phyloP scores from a whole-genome alignment of 2,888 invertebrate species.

The Platycheirus rosarum region DNA sequence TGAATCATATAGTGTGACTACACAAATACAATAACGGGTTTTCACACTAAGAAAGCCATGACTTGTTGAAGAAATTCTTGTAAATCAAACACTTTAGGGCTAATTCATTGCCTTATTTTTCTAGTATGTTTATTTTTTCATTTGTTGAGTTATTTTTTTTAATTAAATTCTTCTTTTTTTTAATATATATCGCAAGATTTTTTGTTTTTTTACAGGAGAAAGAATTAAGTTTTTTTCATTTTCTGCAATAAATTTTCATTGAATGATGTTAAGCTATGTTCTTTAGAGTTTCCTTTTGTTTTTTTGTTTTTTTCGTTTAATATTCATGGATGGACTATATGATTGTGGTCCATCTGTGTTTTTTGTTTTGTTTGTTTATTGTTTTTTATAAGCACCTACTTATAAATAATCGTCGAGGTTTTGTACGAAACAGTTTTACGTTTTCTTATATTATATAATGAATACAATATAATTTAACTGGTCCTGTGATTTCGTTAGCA shows the following conservation, averaged over 20 bases:
- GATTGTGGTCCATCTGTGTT: slow-evolving; percentile 56
- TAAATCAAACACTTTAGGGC: no score
- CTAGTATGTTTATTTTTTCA: no score
- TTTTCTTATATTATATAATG: slow-evolving; percentile 71
- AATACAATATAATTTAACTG: slow-evolving; percentile 72
- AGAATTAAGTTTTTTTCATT: no score
- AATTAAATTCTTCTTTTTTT: no score
- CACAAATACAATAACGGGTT: background rate
- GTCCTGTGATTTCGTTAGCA: slow-evolving; percentile 72
- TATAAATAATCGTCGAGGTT: slow-evolving; percentile 71
- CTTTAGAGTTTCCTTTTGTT: slow-evolving; percentile 11
- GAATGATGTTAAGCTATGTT: slow-evolving; percentile 19
- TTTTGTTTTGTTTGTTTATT: slow-evolving; percentile 18
- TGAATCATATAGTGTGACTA: no score
- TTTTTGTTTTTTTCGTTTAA: slow-evolving; percentile 20
- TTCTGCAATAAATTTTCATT: slow-evolving; percentile 1
- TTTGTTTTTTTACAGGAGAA: slow-evolving; percentile 3
- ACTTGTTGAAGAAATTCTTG: no score
- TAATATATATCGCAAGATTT: no score
- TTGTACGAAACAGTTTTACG: slow-evolving; percentile 66
- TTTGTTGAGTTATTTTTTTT: no score
- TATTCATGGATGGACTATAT: slow-evolving; percentile 65
- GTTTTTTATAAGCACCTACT: slow-evolving; percentile 45
- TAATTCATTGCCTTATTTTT: no score
- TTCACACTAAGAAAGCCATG: slow-evolving; percentile 2